A percentile compares a stretch with the other conserved stretches of the same genome.
Evolutionary conservation across 2,797 vertebrate genomes (phyloP).

Genomic region (Paratrypauchen microcephalus): DNA sequence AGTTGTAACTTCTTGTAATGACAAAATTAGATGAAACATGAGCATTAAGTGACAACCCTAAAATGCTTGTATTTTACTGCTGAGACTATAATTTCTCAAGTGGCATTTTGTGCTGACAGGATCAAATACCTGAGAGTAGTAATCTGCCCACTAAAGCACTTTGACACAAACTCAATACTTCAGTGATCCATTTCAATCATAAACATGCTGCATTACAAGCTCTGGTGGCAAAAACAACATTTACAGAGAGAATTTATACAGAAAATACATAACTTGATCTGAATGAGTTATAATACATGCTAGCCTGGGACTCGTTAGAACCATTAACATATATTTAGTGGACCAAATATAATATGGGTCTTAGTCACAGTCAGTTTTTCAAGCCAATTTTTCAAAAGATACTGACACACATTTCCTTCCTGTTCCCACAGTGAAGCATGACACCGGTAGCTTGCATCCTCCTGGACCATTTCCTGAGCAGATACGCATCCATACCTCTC

Average conservation of each 20-base stretch:
- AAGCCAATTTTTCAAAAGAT: conserved; percentile 1
- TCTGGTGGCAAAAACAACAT: background rate
- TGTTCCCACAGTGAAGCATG: conserved; percentile 20
- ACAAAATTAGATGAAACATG: too few species aligned
- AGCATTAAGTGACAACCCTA: background rate
- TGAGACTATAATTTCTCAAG: background rate
- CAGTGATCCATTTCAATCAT: background rate
- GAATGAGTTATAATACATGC: background rate
- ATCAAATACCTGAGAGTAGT: background rate
- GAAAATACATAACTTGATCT: background rate
- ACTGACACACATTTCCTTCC: conserved; percentile 31
- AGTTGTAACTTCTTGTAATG: too few species aligned
- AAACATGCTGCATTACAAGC: background rate
- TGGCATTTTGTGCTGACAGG: background rate
- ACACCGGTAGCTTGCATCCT: conserved; percentile 33
- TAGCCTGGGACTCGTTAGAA: background rate
- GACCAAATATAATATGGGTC: background rate
- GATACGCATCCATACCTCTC: conserved; percentile 19
- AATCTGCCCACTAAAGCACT: background rate
- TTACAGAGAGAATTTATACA: background rate
- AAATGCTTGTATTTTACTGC: background rate
- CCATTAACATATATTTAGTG: background rate
- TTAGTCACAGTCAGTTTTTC: background rate
- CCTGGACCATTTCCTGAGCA: conserved; percentile 38
- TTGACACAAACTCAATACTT: background rate